A percentile compares a stretch with the other conserved stretches of the same genome.
These are phyloP conservation scores for Mastomys coucha DNA, from an alignment of 2,113 vertebrate species.

Conservation along the genomic window DNA sequence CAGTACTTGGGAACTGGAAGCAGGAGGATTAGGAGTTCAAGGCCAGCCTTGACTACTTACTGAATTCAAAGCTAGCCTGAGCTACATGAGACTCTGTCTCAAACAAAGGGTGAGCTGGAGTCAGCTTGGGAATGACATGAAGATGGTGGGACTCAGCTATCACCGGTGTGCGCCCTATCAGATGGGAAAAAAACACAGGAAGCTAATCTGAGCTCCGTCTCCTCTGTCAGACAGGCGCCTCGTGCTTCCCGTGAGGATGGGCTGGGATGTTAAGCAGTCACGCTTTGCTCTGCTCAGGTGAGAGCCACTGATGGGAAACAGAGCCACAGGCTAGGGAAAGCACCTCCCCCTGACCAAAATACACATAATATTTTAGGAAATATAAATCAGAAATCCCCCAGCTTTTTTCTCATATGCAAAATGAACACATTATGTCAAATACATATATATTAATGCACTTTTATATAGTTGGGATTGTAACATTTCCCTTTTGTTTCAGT, in stretches of 20 bases:
- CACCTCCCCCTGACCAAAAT: background rate
- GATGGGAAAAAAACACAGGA: background rate
- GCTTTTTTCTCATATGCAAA: background rate
- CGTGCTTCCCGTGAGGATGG: background rate
- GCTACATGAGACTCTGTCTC: background rate
- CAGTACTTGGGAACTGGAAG: background rate
- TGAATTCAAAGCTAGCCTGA: background rate
- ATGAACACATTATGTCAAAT: background rate
- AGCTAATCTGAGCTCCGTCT: background rate
- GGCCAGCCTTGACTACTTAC: background rate
- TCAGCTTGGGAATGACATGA: background rate
- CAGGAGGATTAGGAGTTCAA: background rate
- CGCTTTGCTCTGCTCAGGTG: background rate
- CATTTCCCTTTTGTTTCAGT: too few relatives aligned
- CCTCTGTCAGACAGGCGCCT: background rate
- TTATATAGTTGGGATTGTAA: background rate
- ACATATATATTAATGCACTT: background rate
- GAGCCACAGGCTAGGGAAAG: background rate
- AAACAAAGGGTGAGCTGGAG: background rate
- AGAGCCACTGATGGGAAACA: background rate
- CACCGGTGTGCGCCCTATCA: background rate
- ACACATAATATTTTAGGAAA: constrained; percentile 36
- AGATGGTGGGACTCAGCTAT: background rate
- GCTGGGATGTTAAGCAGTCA: background rate
- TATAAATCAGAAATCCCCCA: background rate